Evolutionary conservation across 2,888 invertebrate genomes (phyloP).

Genomic region (Taphrorychus bicolor): DNA sequence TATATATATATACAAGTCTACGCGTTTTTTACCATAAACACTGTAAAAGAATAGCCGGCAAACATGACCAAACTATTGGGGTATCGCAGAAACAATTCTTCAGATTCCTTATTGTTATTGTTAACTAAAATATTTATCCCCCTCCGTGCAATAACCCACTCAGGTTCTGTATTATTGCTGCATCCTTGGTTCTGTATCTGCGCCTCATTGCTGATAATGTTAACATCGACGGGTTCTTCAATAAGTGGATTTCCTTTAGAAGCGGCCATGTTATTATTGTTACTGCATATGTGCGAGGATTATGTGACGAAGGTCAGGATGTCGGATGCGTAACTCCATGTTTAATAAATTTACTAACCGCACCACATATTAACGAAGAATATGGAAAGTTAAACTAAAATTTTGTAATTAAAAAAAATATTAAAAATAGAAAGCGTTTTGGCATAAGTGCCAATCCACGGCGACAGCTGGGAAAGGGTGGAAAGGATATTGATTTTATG

Average conservation of each 20-base stretch:
- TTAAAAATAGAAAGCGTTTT: constrained; percentile 14
- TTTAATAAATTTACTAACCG: no score
- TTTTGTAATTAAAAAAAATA: constrained; percentile 11
- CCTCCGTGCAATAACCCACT: constrained; percentile 59
- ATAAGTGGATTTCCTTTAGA: background rate
- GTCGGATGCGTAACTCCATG: background rate
- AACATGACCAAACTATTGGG: constrained; percentile 61
- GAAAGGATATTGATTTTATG: background rate
- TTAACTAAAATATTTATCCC: constrained; percentile 62
- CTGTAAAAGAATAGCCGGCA: constrained; percentile 61
- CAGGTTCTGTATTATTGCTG: constrained; percentile 46
- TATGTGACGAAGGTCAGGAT: no score
- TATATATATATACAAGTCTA: no score
- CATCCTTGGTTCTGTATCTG: background rate
- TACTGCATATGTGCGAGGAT: no score
- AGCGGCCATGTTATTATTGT: constrained; percentile 15
- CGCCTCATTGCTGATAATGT: no score
- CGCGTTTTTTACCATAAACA: constrained; percentile 62
- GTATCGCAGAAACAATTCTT: constrained; percentile 58
- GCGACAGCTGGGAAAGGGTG: background rate
- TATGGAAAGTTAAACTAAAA: constrained; percentile 25
- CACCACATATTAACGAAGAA: no score
- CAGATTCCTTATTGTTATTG: constrained; percentile 60
- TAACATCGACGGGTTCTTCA: background rate
- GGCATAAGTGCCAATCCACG: constrained; percentile 18